phyloP scores from a whole-genome alignment of 2,888 invertebrate species.

The Caenorhabditis drosophilae region DNA sequence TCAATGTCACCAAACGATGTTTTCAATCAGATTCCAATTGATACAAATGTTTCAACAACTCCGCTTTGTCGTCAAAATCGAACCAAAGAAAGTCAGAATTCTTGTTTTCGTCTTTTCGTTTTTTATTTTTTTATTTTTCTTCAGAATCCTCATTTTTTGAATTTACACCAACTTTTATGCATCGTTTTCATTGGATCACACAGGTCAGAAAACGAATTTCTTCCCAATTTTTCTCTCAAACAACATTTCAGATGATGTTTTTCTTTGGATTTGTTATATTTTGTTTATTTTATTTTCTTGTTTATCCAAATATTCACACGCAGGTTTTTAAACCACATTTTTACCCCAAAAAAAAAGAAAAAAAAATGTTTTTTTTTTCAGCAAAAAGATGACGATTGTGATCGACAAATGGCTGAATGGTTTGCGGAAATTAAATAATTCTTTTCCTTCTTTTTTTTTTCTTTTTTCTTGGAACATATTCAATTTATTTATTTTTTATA shows the following conservation, averaged over 20 bases:
- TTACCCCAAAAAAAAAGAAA: background rate
- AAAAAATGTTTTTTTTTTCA: slow-evolving; percentile 24
- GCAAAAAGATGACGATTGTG: slow-evolving; percentile 49
- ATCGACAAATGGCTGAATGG: slow-evolving; percentile 50
- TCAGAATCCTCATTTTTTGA: slow-evolving; percentile 17
- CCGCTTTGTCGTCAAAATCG: slow-evolving; percentile 24
- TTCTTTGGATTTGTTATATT: slow-evolving; percentile 67
- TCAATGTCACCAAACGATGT: background rate
- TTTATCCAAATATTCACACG: slow-evolving; percentile 65
- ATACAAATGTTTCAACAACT: slow-evolving; percentile 7
- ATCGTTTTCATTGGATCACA: slow-evolving; percentile 66
- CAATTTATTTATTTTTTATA: background rate
- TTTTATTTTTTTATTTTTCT: slow-evolving; percentile 2
- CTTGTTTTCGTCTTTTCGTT: background rate
- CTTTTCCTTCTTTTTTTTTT: background rate
- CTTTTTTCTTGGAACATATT: background rate
- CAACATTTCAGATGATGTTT: slow-evolving; percentile 67
- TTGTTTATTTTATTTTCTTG: slow-evolving; percentile 66
- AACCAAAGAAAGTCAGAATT: slow-evolving; percentile 14
- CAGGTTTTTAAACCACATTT: slow-evolving; percentile 18
- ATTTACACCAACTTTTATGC: slow-evolving; percentile 57
- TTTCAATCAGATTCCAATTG: slow-evolving; percentile 18
- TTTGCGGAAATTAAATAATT: slow-evolving; percentile 48
- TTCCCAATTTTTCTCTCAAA: no score
- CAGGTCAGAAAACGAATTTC: no score